Conservation (phyloP, 2,113 vertebrate species). For the Cynopterus brachyotis region DNA sequence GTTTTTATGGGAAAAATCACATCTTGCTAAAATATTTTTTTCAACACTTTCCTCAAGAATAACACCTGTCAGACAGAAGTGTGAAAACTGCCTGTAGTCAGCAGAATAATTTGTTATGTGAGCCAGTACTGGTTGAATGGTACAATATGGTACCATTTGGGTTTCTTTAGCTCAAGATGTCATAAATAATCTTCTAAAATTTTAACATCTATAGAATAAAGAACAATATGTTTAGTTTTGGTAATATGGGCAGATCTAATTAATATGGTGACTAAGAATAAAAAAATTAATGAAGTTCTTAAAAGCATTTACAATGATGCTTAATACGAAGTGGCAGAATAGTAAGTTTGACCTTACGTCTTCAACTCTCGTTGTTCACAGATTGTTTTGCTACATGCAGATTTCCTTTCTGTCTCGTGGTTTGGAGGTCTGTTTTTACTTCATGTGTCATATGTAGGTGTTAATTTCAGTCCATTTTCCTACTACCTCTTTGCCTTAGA, state of each 20-base stretch:
- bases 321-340: neutral
- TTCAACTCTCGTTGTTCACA: neutral
- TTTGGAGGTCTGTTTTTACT: neutral
- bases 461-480: neutral
- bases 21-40: slow-evolving; percentile 38
- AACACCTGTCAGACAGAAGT: slow-evolving; percentile 34
- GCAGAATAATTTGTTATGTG: neutral
- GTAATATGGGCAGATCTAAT: neutral
- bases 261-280: neutral
- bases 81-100: slow-evolving; percentile 8
- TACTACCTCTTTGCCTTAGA: neutral
- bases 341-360: neutral
- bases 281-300: neutral
- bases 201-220: neutral
- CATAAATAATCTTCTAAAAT: neutral
- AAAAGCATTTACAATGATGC: neutral
- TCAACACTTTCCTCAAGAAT: slow-evolving; percentile 12
- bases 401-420: neutral
- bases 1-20: slow-evolving; percentile 16
- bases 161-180: neutral
- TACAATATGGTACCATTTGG: neutral
- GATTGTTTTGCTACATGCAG: neutral
- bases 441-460: neutral
- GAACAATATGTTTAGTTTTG: neutral
- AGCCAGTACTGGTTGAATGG: neutral